A percentile compares a stretch with the other conserved stretches of the same genome.
These are phyloP conservation scores for Aldrovandia affinis DNA, from an alignment of 2,797 vertebrate genomes.

Conservation along the genomic window DNA sequence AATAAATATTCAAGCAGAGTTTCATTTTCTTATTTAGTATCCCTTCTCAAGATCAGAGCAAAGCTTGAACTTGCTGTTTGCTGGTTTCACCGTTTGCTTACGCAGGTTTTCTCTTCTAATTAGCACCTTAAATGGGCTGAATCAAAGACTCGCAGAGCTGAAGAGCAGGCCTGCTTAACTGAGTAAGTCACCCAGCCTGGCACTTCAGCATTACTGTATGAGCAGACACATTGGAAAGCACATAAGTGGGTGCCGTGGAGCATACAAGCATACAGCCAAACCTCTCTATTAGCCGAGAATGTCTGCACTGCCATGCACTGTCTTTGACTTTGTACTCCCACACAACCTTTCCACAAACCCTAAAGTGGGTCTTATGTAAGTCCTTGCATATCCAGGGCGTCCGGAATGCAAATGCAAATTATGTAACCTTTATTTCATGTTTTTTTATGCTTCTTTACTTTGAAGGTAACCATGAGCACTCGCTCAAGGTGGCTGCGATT, in stretches of 20 bases:
- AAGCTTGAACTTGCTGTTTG: background rate
- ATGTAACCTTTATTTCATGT: background rate
- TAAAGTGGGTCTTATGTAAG: constrained; percentile 2
- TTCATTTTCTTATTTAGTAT: constrained; percentile 21
- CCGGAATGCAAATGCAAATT: background rate
- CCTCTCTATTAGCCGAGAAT: background rate
- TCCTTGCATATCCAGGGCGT: background rate
- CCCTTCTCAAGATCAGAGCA: constrained; percentile 4
- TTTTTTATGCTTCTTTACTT: background rate
- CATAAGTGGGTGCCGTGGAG: background rate
- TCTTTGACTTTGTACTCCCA: constrained; percentile 9
- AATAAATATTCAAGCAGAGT: constrained; percentile 22
- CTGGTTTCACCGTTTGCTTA: background rate
- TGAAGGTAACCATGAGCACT: background rate
- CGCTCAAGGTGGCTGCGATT: background rate
- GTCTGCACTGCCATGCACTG: background rate
- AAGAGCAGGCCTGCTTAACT: background rate
- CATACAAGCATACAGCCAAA: constrained; percentile 14
- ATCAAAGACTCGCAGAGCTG: background rate
- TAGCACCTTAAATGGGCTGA: background rate
- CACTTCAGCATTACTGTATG: background rate
- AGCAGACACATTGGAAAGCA: background rate
- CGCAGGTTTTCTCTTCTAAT: background rate
- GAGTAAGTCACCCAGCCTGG: background rate
- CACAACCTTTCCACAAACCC: background rate